Conservation (phyloP, 2,113 vertebrate species). For the Loxodonta africana region DNA sequence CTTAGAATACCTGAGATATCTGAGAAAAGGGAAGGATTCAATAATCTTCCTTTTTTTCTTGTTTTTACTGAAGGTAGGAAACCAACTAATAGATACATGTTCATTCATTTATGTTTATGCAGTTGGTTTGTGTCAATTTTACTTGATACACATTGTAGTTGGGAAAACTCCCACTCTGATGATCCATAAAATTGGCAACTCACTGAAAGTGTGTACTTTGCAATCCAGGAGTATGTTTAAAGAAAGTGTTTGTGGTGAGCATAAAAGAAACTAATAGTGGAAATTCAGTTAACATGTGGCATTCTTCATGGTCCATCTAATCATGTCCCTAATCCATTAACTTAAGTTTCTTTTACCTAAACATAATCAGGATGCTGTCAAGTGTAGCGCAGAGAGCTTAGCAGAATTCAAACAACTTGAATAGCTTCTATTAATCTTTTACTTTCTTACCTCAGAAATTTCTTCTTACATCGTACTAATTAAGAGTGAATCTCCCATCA, state of each 20-base stretch:
- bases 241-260: not conserved
- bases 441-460: not conserved
- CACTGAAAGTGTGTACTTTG: not conserved
- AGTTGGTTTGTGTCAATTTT: not conserved
- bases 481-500: not conserved
- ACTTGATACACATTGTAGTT: not conserved
- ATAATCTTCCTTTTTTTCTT: not conserved
- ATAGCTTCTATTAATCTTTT: not conserved
- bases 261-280: slow-evolving; percentile 15
- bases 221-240: slow-evolving; percentile 32
- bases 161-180: not conserved
- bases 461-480: not conserved
- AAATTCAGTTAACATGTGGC: slow-evolving; percentile 24
- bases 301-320: not conserved
- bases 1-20: not conserved
- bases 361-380: not conserved
- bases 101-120: not conserved
- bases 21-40: not conserved
- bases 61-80: not conserved
- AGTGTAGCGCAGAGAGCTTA: not conserved
- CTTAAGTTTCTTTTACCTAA: not conserved
- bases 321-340: not conserved
- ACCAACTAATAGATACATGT: not conserved
- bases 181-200: slow-evolving; percentile 31
- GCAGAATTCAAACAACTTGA: not conserved